Evolutionary conservation across 2,797 vertebrate genomes (phyloP).

Genomic region (Leptoclinus maculatus): DNA sequence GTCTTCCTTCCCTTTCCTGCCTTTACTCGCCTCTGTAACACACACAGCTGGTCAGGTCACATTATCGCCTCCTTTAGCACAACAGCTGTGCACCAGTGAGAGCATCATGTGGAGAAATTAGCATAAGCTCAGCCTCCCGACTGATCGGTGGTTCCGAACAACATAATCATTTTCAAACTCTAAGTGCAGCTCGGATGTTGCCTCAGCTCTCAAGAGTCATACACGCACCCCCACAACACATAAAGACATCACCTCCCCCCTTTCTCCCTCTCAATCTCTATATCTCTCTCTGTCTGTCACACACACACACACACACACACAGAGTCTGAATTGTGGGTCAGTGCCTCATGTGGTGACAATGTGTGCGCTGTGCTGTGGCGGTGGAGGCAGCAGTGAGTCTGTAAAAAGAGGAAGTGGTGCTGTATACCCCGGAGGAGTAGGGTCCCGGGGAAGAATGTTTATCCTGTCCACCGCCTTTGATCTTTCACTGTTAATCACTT

Average conservation of each 20-base stretch:
- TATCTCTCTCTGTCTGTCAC: slow-evolving; percentile 45
- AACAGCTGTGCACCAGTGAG: slow-evolving; percentile 79
- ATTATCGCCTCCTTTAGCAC: slow-evolving; percentile 79
- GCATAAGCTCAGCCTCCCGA: slow-evolving; percentile 46
- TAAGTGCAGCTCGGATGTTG: slow-evolving; percentile 47
- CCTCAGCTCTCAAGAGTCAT: slow-evolving; percentile 45
- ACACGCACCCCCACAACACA: slow-evolving; percentile 44
- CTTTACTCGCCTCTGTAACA: slow-evolving; percentile 57
- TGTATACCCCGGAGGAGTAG: slow-evolving; percentile 82
- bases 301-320: slow-evolving; percentile 46
- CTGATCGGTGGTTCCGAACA: slow-evolving; percentile 52
- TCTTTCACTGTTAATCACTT: slow-evolving; percentile 89
- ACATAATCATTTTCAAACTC: slow-evolving; percentile 62
- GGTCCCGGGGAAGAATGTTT: slow-evolving; percentile 87
- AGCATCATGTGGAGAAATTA: slow-evolving; percentile 76
- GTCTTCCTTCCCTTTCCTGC: slow-evolving; percentile 68
- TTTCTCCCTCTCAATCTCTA: slow-evolving; percentile 32
- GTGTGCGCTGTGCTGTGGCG: slow-evolving; percentile 82
- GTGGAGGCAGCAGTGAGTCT: slow-evolving; percentile 81
- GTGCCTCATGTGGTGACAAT: slow-evolving; percentile 87
- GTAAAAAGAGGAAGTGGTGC: slow-evolving; percentile 85
- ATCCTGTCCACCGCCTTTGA: slow-evolving; percentile 88
- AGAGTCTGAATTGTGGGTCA: slow-evolving; percentile 62
- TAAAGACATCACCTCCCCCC: slow-evolving; percentile 47
- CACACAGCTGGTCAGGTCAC: slow-evolving; percentile 78